Evolutionary conservation across 2,113 vertebrate genomes (phyloP), one percentile per base, ranked within the genome.

Genomic region (Eidolon helvum): DNA sequence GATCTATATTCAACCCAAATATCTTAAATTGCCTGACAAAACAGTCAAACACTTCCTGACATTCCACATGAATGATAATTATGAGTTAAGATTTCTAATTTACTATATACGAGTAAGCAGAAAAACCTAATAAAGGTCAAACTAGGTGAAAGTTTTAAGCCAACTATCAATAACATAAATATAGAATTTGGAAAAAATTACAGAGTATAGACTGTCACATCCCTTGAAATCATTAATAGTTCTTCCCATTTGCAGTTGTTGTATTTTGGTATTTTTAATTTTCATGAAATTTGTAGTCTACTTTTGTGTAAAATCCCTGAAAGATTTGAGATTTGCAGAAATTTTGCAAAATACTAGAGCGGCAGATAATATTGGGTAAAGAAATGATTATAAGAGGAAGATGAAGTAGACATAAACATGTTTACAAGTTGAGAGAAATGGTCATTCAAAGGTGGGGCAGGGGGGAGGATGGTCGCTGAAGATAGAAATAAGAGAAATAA

Each of bases 1-100:
- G 66, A 19, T 66, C 28, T 5, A 43, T 86, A 82, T 95, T 82
- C 86, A 92, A 93, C 91, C 38, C 26, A 97, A 89, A 61, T 71
- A 92, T 80, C 45, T 94, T 94, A 94, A 94, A 95, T 90, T 97
- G n/a, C 77, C 85, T 95, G 93, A 91, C 77, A 97, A 94, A 97
- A 85, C 57, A 87, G 82, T 80, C 91, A 97, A 95, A 95, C 24
- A 35, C 63, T 91, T 95, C 10, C 45, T 94, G 26, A 12, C 28
- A 45, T 88, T 97, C 5, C 40, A 93, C 22, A 66, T 63, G 38
- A 96, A 86, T 77, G 45, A 91, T 95, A 95, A 95, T 96, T 96
- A 82, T 66, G 57, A 90, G 15, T 93, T 92, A 89, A 35, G 45
- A 48, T 88, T 85, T 97, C 22, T 33, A 91, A 77, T 78, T 96